These are phyloP conservation scores for Drosophila putrida DNA, from an alignment of 2,888 invertebrate species.

Conservation along the genomic window DNA sequence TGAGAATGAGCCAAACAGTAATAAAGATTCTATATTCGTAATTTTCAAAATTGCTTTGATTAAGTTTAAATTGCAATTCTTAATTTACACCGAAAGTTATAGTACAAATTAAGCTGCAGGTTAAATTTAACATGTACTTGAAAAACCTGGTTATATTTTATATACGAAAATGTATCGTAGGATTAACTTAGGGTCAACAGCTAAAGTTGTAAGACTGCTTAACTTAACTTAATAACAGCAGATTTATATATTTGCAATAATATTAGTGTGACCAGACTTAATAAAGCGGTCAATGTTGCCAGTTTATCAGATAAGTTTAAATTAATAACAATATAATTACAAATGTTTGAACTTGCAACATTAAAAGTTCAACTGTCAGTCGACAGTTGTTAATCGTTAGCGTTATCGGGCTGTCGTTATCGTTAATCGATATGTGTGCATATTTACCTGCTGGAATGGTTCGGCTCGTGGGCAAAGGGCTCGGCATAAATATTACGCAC, in stretches of 20 bases:
- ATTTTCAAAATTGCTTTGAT: no score
- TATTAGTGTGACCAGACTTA: background rate
- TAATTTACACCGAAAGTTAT: background rate
- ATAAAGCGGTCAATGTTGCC: background rate
- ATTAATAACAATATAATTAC: background rate
- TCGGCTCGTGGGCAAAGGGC: slow-evolving; percentile 86
- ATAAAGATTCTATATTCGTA: no score
- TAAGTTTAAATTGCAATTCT: no score
- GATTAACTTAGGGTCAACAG: no score
- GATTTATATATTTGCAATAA: background rate
- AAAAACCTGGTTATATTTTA: background rate
- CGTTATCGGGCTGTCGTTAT: background rate
- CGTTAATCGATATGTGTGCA: background rate
- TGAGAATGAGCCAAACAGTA: no score
- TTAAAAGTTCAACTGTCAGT: background rate
- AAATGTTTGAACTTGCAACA: background rate
- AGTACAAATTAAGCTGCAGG: background rate
- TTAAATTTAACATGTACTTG: background rate
- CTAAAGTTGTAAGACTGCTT: no score
- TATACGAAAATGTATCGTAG: no score
- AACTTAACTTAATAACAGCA: no score
- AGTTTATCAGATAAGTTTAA: background rate
- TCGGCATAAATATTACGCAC: slow-evolving; percentile 86
- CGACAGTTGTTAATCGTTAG: background rate
- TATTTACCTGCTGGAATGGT: slow-evolving; percentile 85